Conservation (phyloP, 2,888 invertebrate genomes). For the Limnephilus auricula region DNA sequence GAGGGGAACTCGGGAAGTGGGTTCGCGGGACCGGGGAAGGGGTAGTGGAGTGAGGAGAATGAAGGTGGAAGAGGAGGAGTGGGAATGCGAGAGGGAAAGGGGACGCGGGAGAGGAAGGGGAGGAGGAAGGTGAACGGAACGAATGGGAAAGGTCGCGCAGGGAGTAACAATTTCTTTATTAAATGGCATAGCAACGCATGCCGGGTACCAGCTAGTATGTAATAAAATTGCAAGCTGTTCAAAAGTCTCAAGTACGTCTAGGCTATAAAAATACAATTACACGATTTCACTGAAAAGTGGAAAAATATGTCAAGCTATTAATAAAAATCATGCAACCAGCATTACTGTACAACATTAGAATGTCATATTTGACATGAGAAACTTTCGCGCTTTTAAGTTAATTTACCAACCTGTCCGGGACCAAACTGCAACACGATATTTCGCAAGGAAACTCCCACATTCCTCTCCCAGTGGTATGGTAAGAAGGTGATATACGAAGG, state of each 20-base stretch:
- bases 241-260: neutral
- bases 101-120: too few species aligned
- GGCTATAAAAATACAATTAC: neutral
- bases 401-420: neutral
- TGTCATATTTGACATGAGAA: neutral
- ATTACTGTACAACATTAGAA: neutral
- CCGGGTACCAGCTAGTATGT: too few species aligned
- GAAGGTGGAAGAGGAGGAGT: too few species aligned
- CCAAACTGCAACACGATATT: neutral
- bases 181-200: too few species aligned
- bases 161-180: too few species aligned
- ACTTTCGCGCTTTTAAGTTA: neutral
- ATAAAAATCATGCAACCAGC: neutral
- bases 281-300: neutral
- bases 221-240: too few species aligned
- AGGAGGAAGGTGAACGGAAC: too few species aligned
- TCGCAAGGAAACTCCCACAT: constrained; percentile 16
- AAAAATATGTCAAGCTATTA: neutral
- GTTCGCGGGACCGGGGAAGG: too few species aligned
- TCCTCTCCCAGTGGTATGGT: neutral
- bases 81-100: too few species aligned
- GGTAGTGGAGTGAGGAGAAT: too few species aligned
- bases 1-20: too few species aligned
- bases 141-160: too few species aligned
- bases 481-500: neutral